A percentile compares a stretch with the other conserved stretches of the same genome.
Evolutionary conservation across 2,113 vertebrate species (phyloP).

Genomic region (Gila orcuttii): DNA sequence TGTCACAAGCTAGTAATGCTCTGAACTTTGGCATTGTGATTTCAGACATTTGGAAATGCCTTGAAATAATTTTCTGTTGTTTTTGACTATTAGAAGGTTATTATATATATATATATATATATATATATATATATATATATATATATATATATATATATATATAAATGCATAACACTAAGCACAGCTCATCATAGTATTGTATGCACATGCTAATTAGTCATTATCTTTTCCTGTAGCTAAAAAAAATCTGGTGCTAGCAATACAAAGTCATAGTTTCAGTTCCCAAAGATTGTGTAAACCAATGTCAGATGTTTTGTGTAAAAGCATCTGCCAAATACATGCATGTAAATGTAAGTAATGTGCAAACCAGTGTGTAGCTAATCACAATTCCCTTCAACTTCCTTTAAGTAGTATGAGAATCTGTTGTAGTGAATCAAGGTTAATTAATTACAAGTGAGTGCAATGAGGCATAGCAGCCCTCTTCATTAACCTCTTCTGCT

Average conservation of each 20-base stretch:
- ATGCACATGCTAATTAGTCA: not conserved
- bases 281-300: not conserved
- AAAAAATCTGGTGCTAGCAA: not conserved
- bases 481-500: constrained; percentile 9
- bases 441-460: not conserved
- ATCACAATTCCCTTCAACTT: not conserved
- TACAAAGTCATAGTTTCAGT: not conserved
- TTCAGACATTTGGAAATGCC: not conserved
- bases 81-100: not conserved
- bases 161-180: not conserved
- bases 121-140: too few species aligned
- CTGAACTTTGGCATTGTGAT: constrained; percentile 7
- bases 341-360: not conserved
- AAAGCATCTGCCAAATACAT: not conserved
- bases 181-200: not conserved
- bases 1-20: constrained; percentile 1
- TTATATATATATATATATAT: too few species aligned
- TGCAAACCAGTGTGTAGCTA: not conserved
- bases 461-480: not conserved
- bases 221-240: not conserved
- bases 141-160: too few species aligned
- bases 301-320: not conserved
- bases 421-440: not conserved
- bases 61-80: not conserved
- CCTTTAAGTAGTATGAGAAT: not conserved